Evolutionary conservation across 2,888 invertebrate genomes (phyloP).

Genomic region (Synergus gifuensis): DNA sequence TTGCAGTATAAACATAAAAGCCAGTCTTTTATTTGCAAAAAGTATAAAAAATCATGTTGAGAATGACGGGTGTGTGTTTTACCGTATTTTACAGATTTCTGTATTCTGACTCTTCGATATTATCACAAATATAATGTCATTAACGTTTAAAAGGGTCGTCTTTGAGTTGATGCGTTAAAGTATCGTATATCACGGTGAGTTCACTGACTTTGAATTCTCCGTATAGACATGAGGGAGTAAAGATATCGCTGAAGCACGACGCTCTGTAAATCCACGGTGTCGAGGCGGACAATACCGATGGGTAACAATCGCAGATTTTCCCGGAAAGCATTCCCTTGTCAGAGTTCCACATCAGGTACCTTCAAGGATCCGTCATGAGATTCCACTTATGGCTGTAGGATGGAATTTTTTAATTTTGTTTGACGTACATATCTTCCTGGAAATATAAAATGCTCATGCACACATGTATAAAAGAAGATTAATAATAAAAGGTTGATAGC

Average conservation of each 20-base stretch:
- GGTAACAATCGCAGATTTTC: background rate
- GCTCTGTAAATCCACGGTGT: background rate
- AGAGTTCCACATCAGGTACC: background rate
- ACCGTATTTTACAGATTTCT: background rate
- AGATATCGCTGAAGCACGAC: background rate
- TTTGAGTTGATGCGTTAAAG: background rate
- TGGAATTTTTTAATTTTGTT: slow-evolving; percentile 6
- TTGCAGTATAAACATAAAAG: too few species aligned
- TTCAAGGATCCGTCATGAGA: background rate
- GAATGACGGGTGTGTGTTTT: background rate
- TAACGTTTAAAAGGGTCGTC: background rate
- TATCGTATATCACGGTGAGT: background rate
- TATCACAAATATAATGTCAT: background rate
- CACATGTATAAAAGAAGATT: too few species aligned
- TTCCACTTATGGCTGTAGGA: background rate
- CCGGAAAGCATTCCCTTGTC: slow-evolving; percentile 3
- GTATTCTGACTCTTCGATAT: background rate
- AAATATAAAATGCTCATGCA: background rate
- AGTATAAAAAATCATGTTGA: background rate
- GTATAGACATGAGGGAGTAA: background rate
- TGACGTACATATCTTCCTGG: background rate
- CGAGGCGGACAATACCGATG: background rate
- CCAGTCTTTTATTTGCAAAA: too few species aligned
- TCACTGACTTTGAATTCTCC: background rate
- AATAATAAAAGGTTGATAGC: too few species aligned